Evolutionary conservation across 1,140 invertebrate genomes (phyloP).

Genomic region (Trachelipus rathkii): DNA sequence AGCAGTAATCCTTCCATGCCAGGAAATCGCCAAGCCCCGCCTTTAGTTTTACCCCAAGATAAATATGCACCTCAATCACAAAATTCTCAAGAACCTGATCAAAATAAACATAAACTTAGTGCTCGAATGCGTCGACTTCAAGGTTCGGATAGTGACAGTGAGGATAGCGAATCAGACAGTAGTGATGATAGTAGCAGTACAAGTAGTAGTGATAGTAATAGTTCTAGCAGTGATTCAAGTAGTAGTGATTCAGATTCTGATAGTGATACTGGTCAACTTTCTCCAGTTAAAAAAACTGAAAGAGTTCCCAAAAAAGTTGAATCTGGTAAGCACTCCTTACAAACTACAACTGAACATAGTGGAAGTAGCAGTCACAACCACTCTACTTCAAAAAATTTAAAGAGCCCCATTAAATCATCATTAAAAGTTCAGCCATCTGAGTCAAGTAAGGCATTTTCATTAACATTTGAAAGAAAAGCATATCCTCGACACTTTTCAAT

Average conservation of each 20-base stretch:
- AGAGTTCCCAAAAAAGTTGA: neutral
- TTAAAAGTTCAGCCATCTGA: neutral
- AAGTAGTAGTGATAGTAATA: conserved; percentile 2
- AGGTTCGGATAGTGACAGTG: neutral
- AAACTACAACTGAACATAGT: neutral
- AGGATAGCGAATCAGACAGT: conserved; percentile 7
- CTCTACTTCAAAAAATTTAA: neutral
- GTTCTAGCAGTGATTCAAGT: conserved; percentile 1
- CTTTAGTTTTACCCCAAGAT: neutral
- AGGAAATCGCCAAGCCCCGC: neutral
- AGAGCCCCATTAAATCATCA: neutral
- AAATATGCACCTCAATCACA: conserved; percentile 1
- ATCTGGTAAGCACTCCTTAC: neutral
- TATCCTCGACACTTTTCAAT: too few relatives aligned
- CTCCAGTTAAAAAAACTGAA: neutral
- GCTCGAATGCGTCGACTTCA: neutral
- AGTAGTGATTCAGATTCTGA: conserved; percentile 7
- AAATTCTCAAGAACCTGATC: neutral
- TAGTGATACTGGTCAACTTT: neutral
- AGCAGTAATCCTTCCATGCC: neutral
- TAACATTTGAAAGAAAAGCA: neutral
- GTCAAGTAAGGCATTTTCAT: neutral
- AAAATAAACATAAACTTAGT: neutral
- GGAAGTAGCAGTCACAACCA: neutral
- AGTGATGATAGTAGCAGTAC: conserved; percentile 1